A percentile compares a stretch with the other conserved stretches of the same genome.
Conservation (phyloP, 2,797 vertebrate species). For the Sternarchorhynchus goeldii region DNA sequence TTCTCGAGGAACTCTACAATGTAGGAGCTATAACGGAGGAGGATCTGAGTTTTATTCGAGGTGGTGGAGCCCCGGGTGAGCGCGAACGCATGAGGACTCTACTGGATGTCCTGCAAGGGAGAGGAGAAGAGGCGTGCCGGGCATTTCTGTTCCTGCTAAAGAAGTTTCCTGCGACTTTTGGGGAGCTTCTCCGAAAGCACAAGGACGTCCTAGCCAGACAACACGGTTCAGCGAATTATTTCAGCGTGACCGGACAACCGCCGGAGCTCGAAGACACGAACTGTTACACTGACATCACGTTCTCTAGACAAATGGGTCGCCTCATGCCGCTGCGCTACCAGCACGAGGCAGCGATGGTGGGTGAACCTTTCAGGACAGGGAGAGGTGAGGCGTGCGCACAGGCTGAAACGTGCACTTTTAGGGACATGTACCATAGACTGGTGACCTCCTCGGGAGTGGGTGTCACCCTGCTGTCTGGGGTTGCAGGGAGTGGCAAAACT, state of each 20-base stretch:
- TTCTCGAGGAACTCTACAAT: slow-evolving; percentile 54
- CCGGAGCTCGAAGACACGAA: not conserved
- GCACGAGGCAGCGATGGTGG: slow-evolving; percentile 58
- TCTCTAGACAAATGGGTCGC: slow-evolving; percentile 46
- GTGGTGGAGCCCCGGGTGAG: slow-evolving; percentile 43
- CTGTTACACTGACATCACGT: slow-evolving; percentile 56
- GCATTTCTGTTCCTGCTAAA: slow-evolving; percentile 52
- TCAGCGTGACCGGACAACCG: slow-evolving; percentile 19
- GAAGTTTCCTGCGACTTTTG: slow-evolving; percentile 6
- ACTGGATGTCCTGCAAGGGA: slow-evolving; percentile 59
- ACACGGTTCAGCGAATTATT: slow-evolving; percentile 50
- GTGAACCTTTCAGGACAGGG: slow-evolving; percentile 53
- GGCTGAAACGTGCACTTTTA: slow-evolving; percentile 53
- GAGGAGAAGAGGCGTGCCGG: slow-evolving; percentile 61
- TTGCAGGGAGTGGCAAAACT: slow-evolving; percentile 66
- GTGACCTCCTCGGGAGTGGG: slow-evolving; percentile 36
- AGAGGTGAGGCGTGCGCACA: not conserved
- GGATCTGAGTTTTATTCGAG: slow-evolving; percentile 57
- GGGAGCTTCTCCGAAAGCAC: slow-evolving; percentile 52
- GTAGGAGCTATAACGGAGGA: slow-evolving; percentile 57
- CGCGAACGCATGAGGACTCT: slow-evolving; percentile 56
- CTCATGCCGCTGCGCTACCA: slow-evolving; percentile 47
- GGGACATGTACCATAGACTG: slow-evolving; percentile 51
- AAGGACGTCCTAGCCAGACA: slow-evolving; percentile 56
- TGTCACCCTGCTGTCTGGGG: slow-evolving; percentile 58